Evolutionary conservation across 1,140 invertebrate species (phyloP).

Genomic region (Pogonus chalceus): DNA sequence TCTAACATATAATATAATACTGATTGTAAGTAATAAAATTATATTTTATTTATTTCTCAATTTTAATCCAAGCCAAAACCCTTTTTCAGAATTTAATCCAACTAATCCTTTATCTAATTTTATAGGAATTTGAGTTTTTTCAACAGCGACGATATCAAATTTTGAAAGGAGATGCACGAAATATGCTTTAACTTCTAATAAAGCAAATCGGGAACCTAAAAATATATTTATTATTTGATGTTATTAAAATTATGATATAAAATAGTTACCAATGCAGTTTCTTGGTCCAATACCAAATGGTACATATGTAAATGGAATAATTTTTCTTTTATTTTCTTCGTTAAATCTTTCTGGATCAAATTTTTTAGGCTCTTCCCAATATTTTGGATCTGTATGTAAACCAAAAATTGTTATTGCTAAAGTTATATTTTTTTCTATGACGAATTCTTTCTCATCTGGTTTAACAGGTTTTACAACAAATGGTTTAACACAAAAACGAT

Average conservation of each 20-base stretch:
- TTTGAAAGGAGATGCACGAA: conserved; percentile 40
- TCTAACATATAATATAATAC: too few species aligned
- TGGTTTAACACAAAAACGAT: conserved; percentile 33
- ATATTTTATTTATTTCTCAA: neutral
- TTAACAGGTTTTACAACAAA: conserved; percentile 17
- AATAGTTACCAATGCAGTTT: conserved; percentile 27
- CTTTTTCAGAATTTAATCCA: neutral
- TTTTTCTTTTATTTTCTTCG: conserved; percentile 27
- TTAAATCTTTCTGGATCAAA: conserved; percentile 37
- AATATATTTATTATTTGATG: neutral
- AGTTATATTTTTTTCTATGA: conserved; percentile 13
- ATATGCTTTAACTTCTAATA: conserved; percentile 36
- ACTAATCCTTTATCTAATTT: neutral
- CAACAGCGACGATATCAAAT: conserved; percentile 38
- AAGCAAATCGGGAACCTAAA: conserved; percentile 29
- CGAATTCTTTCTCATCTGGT: conserved; percentile 1
- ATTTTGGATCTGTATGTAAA: conserved; percentile 25
- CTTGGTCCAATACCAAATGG: conserved; percentile 46
- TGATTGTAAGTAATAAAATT: too few species aligned
- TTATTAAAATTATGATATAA: neutral
- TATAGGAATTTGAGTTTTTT: neutral
- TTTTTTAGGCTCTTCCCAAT: conserved; percentile 30
- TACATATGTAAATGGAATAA: conserved; percentile 38
- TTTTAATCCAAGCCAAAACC: neutral
- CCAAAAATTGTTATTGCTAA: conserved; percentile 17